A percentile compares a stretch with the other conserved stretches of the same genome.
Conservation (phyloP, 2,888 invertebrate species). For the Arge pagana region DNA sequence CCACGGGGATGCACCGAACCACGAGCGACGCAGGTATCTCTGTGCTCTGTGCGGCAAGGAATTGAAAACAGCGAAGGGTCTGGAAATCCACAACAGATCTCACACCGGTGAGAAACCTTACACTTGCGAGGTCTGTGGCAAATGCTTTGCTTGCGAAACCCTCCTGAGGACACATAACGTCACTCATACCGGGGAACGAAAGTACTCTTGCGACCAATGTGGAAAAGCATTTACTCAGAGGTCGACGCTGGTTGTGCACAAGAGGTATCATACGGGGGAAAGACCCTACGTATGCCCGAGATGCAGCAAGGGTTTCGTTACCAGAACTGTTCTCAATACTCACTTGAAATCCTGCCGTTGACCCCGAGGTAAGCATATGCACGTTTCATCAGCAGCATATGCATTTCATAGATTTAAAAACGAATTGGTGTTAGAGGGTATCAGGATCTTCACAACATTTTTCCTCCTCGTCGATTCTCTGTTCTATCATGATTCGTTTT, state of each 20-base stretch:
- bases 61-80: conserved; percentile 47
- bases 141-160: conserved; percentile 48
- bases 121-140: conserved; percentile 45
- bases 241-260: conserved; percentile 63
- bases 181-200: conserved; percentile 63
- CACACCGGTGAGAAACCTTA: conserved; percentile 52
- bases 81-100: conserved; percentile 47
- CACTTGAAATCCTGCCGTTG: conserved; percentile 57
- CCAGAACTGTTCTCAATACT: conserved; percentile 63
- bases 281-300: conserved; percentile 62
- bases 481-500: too few species aligned
- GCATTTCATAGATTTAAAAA: too few species aligned
- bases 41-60: conserved; percentile 48
- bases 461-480: background rate
- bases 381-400: too few species aligned
- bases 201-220: conserved; percentile 63
- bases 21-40: conserved; percentile 43
- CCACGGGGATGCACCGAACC: conserved; percentile 34
- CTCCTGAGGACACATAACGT: conserved; percentile 63
- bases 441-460: background rate
- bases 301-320: conserved; percentile 65
- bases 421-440: background rate
- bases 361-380: conserved; percentile 3
- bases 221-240: conserved; percentile 65
- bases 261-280: conserved; percentile 64